A percentile compares a stretch with the other conserved stretches of the same genome.
phyloP scores from a whole-genome alignment of 1,140 invertebrate genomes.

The Drosophila seguyi region DNA sequence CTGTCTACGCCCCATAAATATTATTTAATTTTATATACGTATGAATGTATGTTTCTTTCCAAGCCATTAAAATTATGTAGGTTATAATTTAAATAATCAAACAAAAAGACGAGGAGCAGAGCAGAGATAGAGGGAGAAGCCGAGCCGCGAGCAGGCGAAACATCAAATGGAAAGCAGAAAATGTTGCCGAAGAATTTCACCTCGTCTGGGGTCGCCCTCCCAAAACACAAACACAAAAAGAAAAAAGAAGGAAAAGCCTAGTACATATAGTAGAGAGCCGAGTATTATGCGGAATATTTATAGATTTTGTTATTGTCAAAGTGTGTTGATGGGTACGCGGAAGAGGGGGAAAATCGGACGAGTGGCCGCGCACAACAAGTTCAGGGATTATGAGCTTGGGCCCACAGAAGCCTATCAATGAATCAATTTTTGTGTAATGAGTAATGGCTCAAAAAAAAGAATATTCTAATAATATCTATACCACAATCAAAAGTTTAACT shows the following conservation, averaged over 20 bases:
- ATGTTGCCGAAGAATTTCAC: conserved; percentile 74
- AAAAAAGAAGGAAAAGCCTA: conserved; percentile 6
- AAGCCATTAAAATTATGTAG: conserved; percentile 80
- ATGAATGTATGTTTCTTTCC: conserved; percentile 68
- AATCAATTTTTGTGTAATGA: conserved; percentile 41
- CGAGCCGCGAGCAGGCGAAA: conserved; percentile 17
- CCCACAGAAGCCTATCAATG: conserved; percentile 30
- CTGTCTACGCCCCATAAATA: conserved; percentile 80
- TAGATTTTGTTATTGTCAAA: conserved; percentile 75
- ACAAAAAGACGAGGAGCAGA: conserved; percentile 33
- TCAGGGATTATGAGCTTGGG: conserved; percentile 48
- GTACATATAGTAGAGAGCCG: conserved; percentile 9
- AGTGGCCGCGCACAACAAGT: conserved; percentile 37
- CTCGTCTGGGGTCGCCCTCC: conserved; percentile 75
- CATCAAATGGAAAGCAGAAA: conserved; percentile 67
- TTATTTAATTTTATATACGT: conserved; percentile 78
- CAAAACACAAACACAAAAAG: conserved; percentile 4
- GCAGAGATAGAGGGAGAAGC: not conserved
- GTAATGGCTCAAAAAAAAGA: not conserved
- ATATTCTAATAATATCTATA: conserved; percentile 6
- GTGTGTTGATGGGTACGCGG: conserved; percentile 36
- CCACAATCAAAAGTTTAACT: not conserved
- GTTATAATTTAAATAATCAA: conserved; percentile 80
- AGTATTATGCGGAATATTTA: conserved; percentile 51
- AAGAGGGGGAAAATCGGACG: conserved; percentile 1